Evolutionary conservation across 2,888 invertebrate species (phyloP), one percentile per base, ranked within the genome.

Genomic region (Neria commutata): DNA sequence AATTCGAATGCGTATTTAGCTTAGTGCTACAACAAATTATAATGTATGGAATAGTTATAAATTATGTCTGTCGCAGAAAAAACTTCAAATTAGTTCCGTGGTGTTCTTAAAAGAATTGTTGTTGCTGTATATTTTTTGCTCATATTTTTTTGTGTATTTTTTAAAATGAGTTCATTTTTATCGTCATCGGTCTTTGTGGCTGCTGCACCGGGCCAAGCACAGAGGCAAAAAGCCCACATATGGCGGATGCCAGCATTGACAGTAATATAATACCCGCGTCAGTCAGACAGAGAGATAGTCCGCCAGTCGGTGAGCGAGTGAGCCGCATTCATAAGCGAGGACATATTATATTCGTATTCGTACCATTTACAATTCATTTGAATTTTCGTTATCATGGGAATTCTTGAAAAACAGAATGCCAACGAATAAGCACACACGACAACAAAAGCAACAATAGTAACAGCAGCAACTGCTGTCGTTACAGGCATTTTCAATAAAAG

Each of bases 321-420:
- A 29, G n/a, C n/a, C 16, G 37, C 37, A 37, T n/a, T 14, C 37
- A 37, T 11, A 8, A 6, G 29, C 29, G 11, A 4, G 4, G 37
- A n/a, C 37, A 4, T 37, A 37, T n/a, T 6, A 8, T 8, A n/a
- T 14, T 8, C 37, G n/a, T 37, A n/a, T 4, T 14, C 37, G 4
- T 8, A 37, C 4, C 4, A 37, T n/a, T 8, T n/a, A 37, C 37
- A 37, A 37, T 37, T n/a, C 37, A 37, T 37, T 37, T 37, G 37
- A 37, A 37, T 37, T n/a, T 8, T 37, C n/a, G 37, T 37, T 37
- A 37, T 37, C 37, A 37, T 37, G 37, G 37, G 37, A 37, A 37
- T 37, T 37, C 37, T 37, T n/a, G 4, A 14, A 4, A 37, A 37
- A 37, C 8, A 37, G 8, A 37, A n/a, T n/a, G n/a, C n/a, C n/a